These are phyloP conservation scores for Troides oblongomaculatus DNA, from an alignment of 2,888 invertebrate species.

Conservation along the genomic window DNA sequence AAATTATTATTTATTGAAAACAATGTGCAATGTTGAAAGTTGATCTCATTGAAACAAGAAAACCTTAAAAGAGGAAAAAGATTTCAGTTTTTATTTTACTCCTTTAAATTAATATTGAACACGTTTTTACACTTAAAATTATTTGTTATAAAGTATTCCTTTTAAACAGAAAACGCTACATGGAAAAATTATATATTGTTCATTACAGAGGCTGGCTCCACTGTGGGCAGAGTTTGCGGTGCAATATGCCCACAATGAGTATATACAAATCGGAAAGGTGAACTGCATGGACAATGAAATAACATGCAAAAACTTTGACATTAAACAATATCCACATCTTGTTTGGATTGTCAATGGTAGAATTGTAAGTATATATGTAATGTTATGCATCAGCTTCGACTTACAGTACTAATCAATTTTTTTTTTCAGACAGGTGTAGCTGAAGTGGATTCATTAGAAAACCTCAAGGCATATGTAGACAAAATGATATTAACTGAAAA, in stretches of 20 bases:
- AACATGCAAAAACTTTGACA: constrained; percentile 88
- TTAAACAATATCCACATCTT: constrained; percentile 93
- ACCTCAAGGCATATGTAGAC: constrained; percentile 85
- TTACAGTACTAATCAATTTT: background rate
- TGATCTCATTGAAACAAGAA: no score
- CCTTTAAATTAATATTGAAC: no score
- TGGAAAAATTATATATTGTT: background rate
- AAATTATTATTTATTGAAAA: no score
- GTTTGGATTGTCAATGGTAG: constrained; percentile 94
- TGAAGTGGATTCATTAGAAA: constrained; percentile 83
- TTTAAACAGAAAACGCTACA: no score
- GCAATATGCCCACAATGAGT: constrained; percentile 82
- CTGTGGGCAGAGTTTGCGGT: constrained; percentile 91
- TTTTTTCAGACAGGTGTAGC: constrained; percentile 85
- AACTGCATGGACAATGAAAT: constrained; percentile 90
- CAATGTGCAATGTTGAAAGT: no score
- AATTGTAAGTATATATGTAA: constrained; percentile 76
- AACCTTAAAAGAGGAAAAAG: no score
- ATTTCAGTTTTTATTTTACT: no score
- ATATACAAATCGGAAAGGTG: constrained; percentile 88
- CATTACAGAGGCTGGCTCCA: constrained; percentile 86
- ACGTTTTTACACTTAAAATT: no score
- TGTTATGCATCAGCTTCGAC: background rate
- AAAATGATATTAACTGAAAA: constrained; percentile 81
- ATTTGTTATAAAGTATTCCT: no score